Evolutionary conservation across 2,113 vertebrate genomes (phyloP).

Genomic region (Tupaia chinensis): DNA sequence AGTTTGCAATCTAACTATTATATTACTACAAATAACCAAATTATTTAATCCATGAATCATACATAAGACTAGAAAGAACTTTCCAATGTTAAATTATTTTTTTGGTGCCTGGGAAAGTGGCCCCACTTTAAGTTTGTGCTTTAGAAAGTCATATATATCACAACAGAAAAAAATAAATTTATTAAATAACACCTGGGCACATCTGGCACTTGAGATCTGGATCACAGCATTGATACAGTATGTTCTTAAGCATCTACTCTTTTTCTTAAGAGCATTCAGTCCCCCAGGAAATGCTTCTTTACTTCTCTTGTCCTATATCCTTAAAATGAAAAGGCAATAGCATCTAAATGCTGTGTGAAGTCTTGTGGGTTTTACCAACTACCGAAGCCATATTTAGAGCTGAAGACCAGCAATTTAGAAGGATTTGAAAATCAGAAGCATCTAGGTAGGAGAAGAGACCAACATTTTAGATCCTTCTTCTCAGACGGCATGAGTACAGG

Average conservation of each 20-base stretch:
- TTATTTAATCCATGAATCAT: constrained; percentile 31
- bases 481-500: neutral
- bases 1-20: neutral
- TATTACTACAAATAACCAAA: neutral
- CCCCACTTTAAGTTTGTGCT: neutral
- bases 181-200: neutral
- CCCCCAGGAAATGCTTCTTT: neutral
- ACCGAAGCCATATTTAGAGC: neutral
- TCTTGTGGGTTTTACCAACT: neutral
- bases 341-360: neutral
- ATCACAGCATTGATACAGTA: neutral
- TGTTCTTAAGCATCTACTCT: neutral
- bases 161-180: neutral
- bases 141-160: neutral
- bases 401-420: neutral
- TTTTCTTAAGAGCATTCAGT: neutral
- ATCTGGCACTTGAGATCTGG: neutral
- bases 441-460: neutral
- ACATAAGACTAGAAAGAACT: neutral
- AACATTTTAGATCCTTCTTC: constrained; percentile 11
- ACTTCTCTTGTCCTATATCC: neutral
- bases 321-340: neutral
- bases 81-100: neutral
- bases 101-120: neutral
- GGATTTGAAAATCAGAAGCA: neutral